Evolutionary conservation across 2,797 vertebrate genomes (phyloP), one percentile per base, ranked within the genome.

Genomic region (Sebastes iracundus): DNA sequence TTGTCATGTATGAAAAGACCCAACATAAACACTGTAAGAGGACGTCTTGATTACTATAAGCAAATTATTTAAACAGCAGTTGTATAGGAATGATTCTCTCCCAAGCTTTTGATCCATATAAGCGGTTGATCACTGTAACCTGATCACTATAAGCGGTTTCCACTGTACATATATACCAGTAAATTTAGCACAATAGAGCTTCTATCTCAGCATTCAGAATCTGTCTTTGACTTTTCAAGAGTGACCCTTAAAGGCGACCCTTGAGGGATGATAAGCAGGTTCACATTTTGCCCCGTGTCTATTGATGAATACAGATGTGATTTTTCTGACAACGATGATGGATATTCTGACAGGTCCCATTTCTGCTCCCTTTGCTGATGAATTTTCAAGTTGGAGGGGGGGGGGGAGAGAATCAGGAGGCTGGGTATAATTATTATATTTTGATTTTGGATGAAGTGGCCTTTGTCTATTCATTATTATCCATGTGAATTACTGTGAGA

Each of bases 301-400:
- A 71, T 80, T 86, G 80, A 83, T 83, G 92, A 94, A 95, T 95
- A 93, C 89, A 88, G 87, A 95, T 93, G 87, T 87, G 90, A 84
- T 81, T 87, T 88, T 87, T 91, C 86, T 93, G 89, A 93, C 89
- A 91, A 88, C 10, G 18, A 84, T 92, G 92, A 94, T 93, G 90
- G 93, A 94, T 93, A 90, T 80, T 83, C 79, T 91, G 85, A 91
- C 88, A 83, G 83, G 7, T 87, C 64, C 46, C 72, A 73, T 81
- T 85, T 71, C 75, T 74, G 66, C 68, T 81, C 75, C 77, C 60
- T 58, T 70, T 71, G 59, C 79, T 82, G 81, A 84, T 88, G 79
- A 81, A 91, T 90, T 91, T 90, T 82, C 66, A 85, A 82, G 69
- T 64, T 10, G 4, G 8, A 1, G 5, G 20, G 8, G 11, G 4